Conservation (phyloP, 1,140 invertebrate species). For the Polypedilum pembai region DNA sequence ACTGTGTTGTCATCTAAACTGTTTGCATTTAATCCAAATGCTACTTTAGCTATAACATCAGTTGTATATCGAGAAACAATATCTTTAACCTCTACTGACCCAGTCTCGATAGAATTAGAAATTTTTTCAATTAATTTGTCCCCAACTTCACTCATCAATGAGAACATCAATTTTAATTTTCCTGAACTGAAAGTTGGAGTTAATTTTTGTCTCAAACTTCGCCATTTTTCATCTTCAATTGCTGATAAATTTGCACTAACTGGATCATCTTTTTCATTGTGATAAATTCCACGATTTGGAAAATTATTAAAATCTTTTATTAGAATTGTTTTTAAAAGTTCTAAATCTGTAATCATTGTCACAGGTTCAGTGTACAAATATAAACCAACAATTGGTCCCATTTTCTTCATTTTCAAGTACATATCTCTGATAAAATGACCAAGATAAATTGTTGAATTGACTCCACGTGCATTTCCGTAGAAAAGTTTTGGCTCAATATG, state of each 20-base stretch:
- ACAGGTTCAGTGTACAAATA: constrained; percentile 46
- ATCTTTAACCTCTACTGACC: constrained; percentile 36
- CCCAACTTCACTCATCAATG: constrained; percentile 30
- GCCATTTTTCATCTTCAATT: constrained; percentile 48
- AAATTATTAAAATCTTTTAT: constrained; percentile 48
- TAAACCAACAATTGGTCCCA: constrained; percentile 36
- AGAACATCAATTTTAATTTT: constrained; percentile 48
- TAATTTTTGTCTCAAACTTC: constrained; percentile 44
- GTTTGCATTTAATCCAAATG: constrained; percentile 37
- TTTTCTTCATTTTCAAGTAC: not conserved
- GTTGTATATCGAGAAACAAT: constrained; percentile 31
- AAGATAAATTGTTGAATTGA: constrained; percentile 27
- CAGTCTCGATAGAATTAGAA: constrained; percentile 32
- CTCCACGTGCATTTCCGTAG: constrained; percentile 36
- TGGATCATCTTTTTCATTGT: constrained; percentile 47
- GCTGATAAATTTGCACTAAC: constrained; percentile 47
- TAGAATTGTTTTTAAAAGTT: constrained; percentile 44
- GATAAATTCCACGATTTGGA: constrained; percentile 42
- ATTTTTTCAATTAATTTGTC: constrained; percentile 26
- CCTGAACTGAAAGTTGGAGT: constrained; percentile 49
- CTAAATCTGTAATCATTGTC: constrained; percentile 44
- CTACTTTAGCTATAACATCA: constrained; percentile 38
- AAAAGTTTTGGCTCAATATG: constrained; percentile 33
- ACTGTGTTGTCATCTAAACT: constrained; percentile 34
- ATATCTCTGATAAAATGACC: not conserved